Evolutionary conservation across 2,797 vertebrate genomes (phyloP).

Genomic region (Lophotriccus pileatus): DNA sequence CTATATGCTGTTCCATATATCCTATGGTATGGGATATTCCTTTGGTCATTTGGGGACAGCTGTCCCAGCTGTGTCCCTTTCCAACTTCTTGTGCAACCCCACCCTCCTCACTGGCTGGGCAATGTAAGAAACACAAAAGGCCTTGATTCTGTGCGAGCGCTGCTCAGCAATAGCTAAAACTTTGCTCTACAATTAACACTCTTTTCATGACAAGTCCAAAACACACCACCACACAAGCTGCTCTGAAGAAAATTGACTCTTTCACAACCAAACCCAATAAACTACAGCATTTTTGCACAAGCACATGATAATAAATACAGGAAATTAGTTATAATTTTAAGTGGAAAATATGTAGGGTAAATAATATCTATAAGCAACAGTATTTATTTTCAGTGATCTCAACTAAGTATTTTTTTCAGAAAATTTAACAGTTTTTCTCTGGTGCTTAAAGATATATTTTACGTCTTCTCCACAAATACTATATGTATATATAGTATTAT

Average conservation of each 20-base stretch:
- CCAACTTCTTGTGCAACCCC: background rate
- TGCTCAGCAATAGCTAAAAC: background rate
- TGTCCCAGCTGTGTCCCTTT: background rate
- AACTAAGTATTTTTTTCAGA: background rate
- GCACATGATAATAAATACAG: background rate
- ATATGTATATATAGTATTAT: too few relatives aligned
- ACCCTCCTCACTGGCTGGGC: fast-evolving
- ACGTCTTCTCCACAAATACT: background rate
- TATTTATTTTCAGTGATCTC: background rate
- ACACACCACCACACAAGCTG: background rate
- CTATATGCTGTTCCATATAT: background rate
- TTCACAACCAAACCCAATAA: background rate
- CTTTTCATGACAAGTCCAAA: background rate
- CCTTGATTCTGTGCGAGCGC: background rate
- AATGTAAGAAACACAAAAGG: fast-evolving
- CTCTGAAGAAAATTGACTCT: background rate
- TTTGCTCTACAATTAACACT: fast-evolving
- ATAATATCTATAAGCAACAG: background rate
- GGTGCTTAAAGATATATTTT: background rate
- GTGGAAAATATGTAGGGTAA: background rate
- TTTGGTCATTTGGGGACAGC: background rate
- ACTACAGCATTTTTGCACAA: background rate
- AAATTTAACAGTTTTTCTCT: background rate
- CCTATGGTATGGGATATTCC: fast-evolving
- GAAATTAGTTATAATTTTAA: background rate